Evolutionary conservation across 2,797 vertebrate species (phyloP).

Genomic region (Myotis myotis): DNA sequence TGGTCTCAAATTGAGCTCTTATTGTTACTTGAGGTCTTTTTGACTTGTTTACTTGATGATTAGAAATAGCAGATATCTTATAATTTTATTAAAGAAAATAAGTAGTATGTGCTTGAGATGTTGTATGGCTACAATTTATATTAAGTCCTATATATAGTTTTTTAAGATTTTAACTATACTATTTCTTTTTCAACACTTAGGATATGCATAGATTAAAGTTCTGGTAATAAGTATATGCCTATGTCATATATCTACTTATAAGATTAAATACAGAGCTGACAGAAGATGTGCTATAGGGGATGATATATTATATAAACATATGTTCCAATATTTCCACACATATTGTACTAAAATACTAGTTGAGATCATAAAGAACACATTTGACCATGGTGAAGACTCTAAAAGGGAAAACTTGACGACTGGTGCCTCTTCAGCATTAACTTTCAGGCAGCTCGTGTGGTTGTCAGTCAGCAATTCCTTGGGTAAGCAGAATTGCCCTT

Average conservation of each 20-base stretch:
- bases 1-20: not conserved
- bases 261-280: not conserved
- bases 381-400: not conserved
- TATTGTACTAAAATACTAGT: not conserved
- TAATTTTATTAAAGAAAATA: not conserved
- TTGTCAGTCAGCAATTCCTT: not conserved
- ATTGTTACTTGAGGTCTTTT: not conserved
- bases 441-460: not conserved
- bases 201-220: not conserved
- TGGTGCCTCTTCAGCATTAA: not conserved
- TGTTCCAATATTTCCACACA: not conserved
- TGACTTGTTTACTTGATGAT: not conserved
- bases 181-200: not conserved
- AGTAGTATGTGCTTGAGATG: not conserved
- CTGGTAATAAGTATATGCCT: not conserved
- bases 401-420: conserved; percentile 41
- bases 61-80: not conserved
- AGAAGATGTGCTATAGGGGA: not conserved
- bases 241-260: not conserved
- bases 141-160: not conserved
- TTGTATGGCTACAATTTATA: not conserved
- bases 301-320: not conserved
- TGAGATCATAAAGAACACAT: not conserved
- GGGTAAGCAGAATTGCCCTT: not conserved
- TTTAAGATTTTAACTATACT: not conserved